phyloP scores from a whole-genome alignment of 1,140 invertebrate genomes.

The Nasonia vitripennis region DNA sequence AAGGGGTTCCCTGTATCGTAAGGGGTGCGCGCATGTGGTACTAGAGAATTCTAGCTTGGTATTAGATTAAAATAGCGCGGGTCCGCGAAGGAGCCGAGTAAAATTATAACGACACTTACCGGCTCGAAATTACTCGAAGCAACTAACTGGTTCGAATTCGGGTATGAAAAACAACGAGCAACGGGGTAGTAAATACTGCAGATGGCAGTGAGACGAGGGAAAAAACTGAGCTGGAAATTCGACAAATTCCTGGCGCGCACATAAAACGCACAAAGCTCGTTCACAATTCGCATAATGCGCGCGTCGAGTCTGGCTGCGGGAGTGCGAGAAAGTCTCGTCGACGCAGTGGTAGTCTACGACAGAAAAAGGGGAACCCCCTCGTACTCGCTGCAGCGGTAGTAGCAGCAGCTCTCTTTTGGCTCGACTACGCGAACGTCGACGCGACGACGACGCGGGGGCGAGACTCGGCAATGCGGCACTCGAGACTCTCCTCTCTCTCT shows the following conservation, averaged over 20 bases:
- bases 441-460: conserved; percentile 5
- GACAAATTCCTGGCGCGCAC: neutral
- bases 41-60: no score
- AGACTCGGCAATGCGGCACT: conserved; percentile 57
- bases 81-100: no score
- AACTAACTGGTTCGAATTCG: no score
- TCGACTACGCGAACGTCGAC: conserved; percentile 5
- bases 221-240: no score
- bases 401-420: conserved; percentile 41
- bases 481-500: conserved; percentile 62
- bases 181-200: no score
- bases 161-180: no score
- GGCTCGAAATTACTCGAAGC: no score
- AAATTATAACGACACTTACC: no score
- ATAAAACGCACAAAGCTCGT: neutral
- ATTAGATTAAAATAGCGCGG: no score
- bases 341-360: neutral
- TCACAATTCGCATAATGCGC: conserved; percentile 35
- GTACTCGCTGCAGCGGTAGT: neutral
- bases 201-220: no score
- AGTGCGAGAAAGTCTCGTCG: neutral
- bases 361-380: conserved; percentile 21
- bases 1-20: no score
- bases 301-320: neutral
- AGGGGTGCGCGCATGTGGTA: no score